Conservation (phyloP, 2,888 invertebrate genomes). For the Pediacus dermestoides region DNA sequence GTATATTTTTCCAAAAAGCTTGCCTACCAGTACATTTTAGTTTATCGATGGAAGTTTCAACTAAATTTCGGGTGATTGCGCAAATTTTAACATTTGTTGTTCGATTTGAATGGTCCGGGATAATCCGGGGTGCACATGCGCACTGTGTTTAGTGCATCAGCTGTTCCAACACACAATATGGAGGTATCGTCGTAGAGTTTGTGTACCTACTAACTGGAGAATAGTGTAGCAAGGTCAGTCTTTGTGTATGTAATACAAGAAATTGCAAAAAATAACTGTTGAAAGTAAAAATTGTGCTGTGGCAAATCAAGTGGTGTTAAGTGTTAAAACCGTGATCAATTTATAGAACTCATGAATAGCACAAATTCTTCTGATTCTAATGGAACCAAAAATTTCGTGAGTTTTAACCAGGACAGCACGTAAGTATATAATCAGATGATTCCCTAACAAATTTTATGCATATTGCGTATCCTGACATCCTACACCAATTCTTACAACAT, state of each 20-base stretch:
- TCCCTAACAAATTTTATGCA: too few species aligned
- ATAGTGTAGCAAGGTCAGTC: constrained; percentile 57
- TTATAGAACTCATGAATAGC: constrained; percentile 71
- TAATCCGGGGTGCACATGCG: constrained; percentile 8
- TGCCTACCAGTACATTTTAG: too few species aligned
- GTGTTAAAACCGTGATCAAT: constrained; percentile 43
- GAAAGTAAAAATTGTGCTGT: constrained; percentile 4
- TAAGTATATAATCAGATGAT: too few species aligned
- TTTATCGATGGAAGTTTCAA: too few species aligned
- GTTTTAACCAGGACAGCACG: constrained; percentile 98
- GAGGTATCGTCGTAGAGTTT: constrained; percentile 33
- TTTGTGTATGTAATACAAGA: constrained; percentile 60
- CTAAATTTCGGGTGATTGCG: too few species aligned
- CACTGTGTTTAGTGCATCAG: constrained; percentile 25
- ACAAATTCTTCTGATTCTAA: constrained; percentile 73
- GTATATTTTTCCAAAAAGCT: too few species aligned
- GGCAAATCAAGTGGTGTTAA: constrained; percentile 15
- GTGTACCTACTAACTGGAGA: constrained; percentile 17
- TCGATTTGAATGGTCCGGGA: too few species aligned
- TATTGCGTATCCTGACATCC: too few species aligned
- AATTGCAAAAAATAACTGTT: constrained; percentile 13
- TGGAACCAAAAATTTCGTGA: constrained; percentile 81
- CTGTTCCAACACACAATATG: constrained; percentile 37
- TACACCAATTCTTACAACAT: too few species aligned
- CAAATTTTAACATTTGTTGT: too few species aligned